Evolutionary conservation across 2,888 invertebrate genomes (phyloP).

Genomic region (Pollenia labialis): DNA sequence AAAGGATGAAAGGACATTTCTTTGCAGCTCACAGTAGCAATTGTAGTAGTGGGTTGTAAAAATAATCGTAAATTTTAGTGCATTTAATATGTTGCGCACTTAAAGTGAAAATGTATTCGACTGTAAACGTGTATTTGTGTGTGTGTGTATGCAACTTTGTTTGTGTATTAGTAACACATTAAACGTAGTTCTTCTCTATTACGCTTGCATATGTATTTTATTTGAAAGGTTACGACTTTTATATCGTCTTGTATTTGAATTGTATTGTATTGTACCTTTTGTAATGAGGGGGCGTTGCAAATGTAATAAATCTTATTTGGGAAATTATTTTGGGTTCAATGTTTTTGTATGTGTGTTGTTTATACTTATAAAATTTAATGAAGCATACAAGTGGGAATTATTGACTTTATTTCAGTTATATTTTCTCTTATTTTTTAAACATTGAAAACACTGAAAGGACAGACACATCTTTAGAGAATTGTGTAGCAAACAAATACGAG

Average conservation of each 20-base stretch:
- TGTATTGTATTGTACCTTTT: slow-evolving; percentile 2
- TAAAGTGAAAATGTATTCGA: neutral
- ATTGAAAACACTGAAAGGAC: slow-evolving; percentile 23
- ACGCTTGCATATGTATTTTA: slow-evolving; percentile 44
- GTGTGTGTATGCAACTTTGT: slow-evolving; percentile 8
- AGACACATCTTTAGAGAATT: slow-evolving; percentile 51
- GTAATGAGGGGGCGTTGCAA: slow-evolving; percentile 61
- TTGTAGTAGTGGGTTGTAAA: slow-evolving; percentile 20
- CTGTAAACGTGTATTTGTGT: neutral
- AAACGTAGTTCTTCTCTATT: slow-evolving; percentile 9
- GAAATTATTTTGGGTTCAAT: slow-evolving; percentile 65
- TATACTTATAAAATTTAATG: slow-evolving; percentile 68
- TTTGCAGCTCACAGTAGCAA: neutral
- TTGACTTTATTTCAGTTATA: slow-evolving; percentile 60
- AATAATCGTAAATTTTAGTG: slow-evolving; percentile 51
- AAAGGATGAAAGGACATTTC: no score
- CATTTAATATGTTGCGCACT: slow-evolving; percentile 47
- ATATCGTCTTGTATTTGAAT: slow-evolving; percentile 5
- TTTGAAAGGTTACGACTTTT: slow-evolving; percentile 72
- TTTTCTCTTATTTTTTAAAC: neutral
- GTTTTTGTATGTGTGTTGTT: slow-evolving; percentile 11
- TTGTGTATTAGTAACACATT: slow-evolving; percentile 27
- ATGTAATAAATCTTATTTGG: slow-evolving; percentile 71
- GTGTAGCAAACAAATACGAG: slow-evolving; percentile 1
- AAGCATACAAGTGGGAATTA: slow-evolving; percentile 73